phyloP scores from a whole-genome alignment of 1,140 invertebrate species.

The Sarcophaga peregrina region DNA sequence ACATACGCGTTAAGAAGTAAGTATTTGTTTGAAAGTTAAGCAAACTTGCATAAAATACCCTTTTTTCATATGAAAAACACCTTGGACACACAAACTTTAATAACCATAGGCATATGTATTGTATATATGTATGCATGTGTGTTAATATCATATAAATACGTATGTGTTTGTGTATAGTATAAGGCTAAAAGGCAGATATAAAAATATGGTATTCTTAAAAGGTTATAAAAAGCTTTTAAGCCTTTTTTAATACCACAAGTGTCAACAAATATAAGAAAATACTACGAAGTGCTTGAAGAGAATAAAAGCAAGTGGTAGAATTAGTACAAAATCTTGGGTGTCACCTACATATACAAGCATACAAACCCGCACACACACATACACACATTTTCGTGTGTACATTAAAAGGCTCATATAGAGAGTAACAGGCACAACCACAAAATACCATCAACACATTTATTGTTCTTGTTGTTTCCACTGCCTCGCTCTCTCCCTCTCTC shows the following conservation, averaged over 20 bases:
- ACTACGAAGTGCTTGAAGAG: not conserved
- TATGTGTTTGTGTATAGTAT: not conserved
- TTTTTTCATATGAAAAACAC: no score
- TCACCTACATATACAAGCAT: not conserved
- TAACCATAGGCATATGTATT: not conserved
- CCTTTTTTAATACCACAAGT: slow-evolving; percentile 43
- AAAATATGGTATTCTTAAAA: slow-evolving; percentile 41
- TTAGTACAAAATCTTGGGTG: slow-evolving; percentile 14
- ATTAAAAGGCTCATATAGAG: not conserved
- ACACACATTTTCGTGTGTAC: not conserved
- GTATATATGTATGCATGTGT: not conserved
- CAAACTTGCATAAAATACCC: not conserved
- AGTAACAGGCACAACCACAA: no score
- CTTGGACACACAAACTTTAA: not conserved
- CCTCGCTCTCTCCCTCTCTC: not conserved
- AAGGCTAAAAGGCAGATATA: slow-evolving; percentile 8
- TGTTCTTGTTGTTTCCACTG: not conserved
- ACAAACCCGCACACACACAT: not conserved
- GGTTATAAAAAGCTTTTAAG: slow-evolving; percentile 46
- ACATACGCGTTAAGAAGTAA: not conserved
- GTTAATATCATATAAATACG: not conserved
- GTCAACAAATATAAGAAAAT: slow-evolving; percentile 39
- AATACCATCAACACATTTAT: no score
- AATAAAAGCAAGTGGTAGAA: slow-evolving; percentile 12
- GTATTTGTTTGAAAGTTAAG: not conserved